Conservation (phyloP, 2,888 invertebrate genomes). For the Megaustenia siamemsis region DNA sequence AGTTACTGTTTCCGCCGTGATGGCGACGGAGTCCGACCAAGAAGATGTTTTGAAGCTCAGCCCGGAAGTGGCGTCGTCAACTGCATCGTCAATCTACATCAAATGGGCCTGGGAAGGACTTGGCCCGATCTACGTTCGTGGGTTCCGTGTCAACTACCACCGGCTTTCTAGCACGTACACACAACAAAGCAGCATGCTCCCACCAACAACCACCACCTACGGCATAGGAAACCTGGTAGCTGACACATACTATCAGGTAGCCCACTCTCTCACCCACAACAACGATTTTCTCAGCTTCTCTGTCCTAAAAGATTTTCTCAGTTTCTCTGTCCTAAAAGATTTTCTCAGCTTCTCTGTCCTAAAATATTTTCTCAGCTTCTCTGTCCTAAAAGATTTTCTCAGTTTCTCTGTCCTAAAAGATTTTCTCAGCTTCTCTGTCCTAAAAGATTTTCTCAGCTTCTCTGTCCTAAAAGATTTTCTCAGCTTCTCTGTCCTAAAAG, state of each 20-base stretch:
- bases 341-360: too few relatives aligned
- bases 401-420: too few relatives aligned
- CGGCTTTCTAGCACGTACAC: slow-evolving; percentile 71
- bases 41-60: slow-evolving; percentile 33
- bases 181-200: slow-evolving; percentile 69
- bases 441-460: too few relatives aligned
- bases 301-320: too few relatives aligned
- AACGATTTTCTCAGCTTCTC: too few relatives aligned
- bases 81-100: slow-evolving; percentile 70
- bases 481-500: too few relatives aligned
- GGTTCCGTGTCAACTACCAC: slow-evolving; percentile 70
- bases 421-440: too few relatives aligned
- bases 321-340: too few relatives aligned
- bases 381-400: too few relatives aligned
- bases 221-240: slow-evolving; percentile 72
- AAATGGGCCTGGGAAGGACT: slow-evolving; percentile 62
- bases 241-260: slow-evolving; percentile 73
- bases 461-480: too few relatives aligned
- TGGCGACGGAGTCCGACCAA: slow-evolving; percentile 47
- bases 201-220: slow-evolving; percentile 61
- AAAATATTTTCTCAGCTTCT: too few relatives aligned
- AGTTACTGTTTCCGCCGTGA: slow-evolving; percentile 39
- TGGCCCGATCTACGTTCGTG: slow-evolving; percentile 58
- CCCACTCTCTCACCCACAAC: too few relatives aligned
- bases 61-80: slow-evolving; percentile 66